Base-by-base conservation (phyloP, 64 coral and sea anemone species). In the Stylophora pistillata region DNA sequence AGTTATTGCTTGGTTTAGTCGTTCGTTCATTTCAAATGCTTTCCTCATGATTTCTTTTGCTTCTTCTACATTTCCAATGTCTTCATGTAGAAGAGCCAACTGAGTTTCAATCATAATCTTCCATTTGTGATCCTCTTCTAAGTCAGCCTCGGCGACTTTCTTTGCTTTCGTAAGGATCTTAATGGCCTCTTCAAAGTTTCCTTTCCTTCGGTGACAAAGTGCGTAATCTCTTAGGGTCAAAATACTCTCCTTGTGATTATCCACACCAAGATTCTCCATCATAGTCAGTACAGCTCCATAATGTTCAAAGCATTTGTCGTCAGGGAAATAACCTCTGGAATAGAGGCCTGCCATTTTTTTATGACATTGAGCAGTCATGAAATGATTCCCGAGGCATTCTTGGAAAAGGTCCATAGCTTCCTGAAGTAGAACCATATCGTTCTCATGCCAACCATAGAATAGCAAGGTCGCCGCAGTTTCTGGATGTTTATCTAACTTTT, bases 301-400 rank as follows among this genome's bases (percentile, higher is more conserved):
- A 10, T 75, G 27, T 13, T 59, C 18, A 15, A 75, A 33, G 0
- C 71, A 53, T 87, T 59, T 30, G 6, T 76, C 52, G n/a, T n/a
- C n/a, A n/a, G n/a, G 55, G 18, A 16, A 31, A 16, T 60, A 16
- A 63, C 32, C 23, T 54, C 23, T 30, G 70, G 75, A 87, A 74
- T 55, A 58, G 15, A 72, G 56, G 65, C 75, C 85, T n/a, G 71
- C 85, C 12, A 87, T 58, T 0, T 73, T 71, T 30, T 87, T 87
- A 17, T 30, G 54, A 25, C 71, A 18, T 17, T 74, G 71, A 58
- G 53, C 85, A 18, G 85, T 74, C 11, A 23, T 56, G 20, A 87
- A 58, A 58, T 74, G 71, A 23, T 31, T 9, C 23, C 85, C 83
- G 20, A 86, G 56, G 25, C 30, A 4, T 17, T 20, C 9, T 57